Base-by-base conservation (phyloP, 23 tunicate species). In the Phallusia fumigata region DNA sequence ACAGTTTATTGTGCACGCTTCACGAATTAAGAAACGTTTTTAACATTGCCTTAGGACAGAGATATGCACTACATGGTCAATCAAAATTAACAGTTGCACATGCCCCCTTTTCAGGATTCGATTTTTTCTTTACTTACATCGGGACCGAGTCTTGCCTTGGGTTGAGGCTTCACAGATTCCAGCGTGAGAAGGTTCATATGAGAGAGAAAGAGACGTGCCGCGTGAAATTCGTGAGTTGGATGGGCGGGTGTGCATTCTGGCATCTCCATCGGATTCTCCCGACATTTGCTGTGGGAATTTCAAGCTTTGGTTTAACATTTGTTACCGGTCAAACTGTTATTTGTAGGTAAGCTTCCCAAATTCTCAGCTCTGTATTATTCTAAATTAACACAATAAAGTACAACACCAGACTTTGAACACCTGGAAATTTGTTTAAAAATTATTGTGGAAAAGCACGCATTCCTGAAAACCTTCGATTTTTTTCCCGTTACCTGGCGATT, bases 141-240 rank as follows among this genome's bases (percentile, higher is more conserved):
- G 0, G 96, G 96, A 1, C 87, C 88, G 26, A 83, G 86, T 31
- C 97, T 74, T n/a, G 86, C 85, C 21, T 83, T 83, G 11, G 88
- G 85, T 16, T 80, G 77, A 19, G 83, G 79, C 65, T 88, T 93
- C 32, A 95, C 90, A 13, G 92, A 75, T 65, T 84, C 91, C 12
- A 95, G 87, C 30, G 95, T 76, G 35, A 95, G 88, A 5, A 89
- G 82, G 81, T 90, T 90, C 74, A 95, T 82, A 84, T 90, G 95
- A 10, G 95, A 90, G 21, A 95, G 89, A n/a, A 95, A 80, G 50
- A 95, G 79, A n/a, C 99, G 49, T 26, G 99, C 92, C 30, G 92
- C 75, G 51, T 95, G 95, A 53, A 87, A 90, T 32, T 87, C 92
- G 31, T 87, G 81, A 31, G 87, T 82, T 10, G 95, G 89, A 8